phyloP scores from a whole-genome alignment of 2,888 invertebrate genomes.

The Papilio demoleus region DNA sequence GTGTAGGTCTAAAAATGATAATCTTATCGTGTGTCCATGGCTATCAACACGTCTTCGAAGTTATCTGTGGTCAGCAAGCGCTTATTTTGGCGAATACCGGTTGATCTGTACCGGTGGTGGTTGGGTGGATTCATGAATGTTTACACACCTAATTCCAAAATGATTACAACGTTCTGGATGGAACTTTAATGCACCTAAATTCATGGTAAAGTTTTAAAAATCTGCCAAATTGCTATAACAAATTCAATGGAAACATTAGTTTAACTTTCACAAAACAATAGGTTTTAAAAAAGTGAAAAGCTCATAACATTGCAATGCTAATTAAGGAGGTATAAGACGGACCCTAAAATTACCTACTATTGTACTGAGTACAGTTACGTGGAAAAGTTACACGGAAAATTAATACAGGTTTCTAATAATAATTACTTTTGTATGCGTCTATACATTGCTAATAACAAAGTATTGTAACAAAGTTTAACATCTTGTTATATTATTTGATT shows the following conservation, averaged over 20 bases:
- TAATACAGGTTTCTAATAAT: neutral
- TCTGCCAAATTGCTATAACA: neutral
- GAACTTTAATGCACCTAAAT: too few species aligned
- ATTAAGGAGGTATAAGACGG: constrained; percentile 32
- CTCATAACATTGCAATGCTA: constrained; percentile 22
- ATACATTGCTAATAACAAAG: neutral
- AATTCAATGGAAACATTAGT: neutral
- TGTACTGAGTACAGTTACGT: neutral
- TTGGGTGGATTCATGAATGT: too few species aligned
- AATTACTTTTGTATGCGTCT: neutral
- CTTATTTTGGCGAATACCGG: too few species aligned
- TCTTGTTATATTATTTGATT: neutral
- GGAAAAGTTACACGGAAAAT: constrained; percentile 5
- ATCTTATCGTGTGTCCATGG: too few species aligned
- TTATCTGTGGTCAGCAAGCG: too few species aligned
- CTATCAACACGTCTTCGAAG: too few species aligned
- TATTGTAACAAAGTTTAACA: neutral
- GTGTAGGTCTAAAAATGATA: too few species aligned
- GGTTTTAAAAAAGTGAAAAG: constrained; percentile 60
- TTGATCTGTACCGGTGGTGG: too few species aligned
- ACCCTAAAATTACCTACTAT: constrained; percentile 1
- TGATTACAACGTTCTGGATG: too few species aligned
- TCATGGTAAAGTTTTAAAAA: neutral
- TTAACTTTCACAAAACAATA: constrained; percentile 44
- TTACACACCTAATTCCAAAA: too few species aligned